A percentile compares a stretch with the other conserved stretches of the same genome.
phyloP scores from a whole-genome alignment of 1,140 invertebrate species.

The Macrosteles quadrilineatus region DNA sequence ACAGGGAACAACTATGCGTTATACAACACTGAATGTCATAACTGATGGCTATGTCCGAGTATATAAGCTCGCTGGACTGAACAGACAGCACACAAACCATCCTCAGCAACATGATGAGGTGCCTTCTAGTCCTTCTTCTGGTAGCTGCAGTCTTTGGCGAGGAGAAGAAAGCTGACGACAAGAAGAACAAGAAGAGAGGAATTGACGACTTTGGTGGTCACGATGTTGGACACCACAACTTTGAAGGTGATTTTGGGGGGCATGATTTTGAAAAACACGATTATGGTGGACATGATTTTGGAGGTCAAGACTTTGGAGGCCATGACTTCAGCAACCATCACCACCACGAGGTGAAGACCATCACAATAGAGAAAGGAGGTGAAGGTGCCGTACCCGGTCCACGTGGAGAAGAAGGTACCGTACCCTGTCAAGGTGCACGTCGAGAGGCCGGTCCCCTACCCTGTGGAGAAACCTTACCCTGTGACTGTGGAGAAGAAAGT shows the following conservation, averaged over 20 bases:
- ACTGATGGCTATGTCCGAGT: neutral
- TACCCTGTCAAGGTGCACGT: slow-evolving; percentile 70
- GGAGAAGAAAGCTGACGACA: slow-evolving; percentile 48
- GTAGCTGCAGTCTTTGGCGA: slow-evolving; percentile 28
- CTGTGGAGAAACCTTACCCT: slow-evolving; percentile 45
- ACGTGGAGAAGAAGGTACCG: slow-evolving; percentile 65
- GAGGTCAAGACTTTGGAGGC: neutral
- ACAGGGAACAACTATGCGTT: too few species aligned
- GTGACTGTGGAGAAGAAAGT: slow-evolving; percentile 43
- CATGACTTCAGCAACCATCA: neutral
- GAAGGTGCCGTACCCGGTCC: slow-evolving; percentile 65
- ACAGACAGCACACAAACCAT: neutral
- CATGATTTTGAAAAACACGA: too few species aligned
- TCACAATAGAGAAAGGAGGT: slow-evolving; percentile 50
- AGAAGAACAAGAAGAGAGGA: slow-evolving; percentile 56
- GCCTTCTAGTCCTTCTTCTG: neutral
- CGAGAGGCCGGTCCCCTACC: slow-evolving; percentile 61
- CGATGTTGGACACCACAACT: neutral
- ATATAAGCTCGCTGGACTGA: neutral
- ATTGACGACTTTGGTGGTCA: slow-evolving; percentile 50
- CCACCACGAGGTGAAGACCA: slow-evolving; percentile 50
- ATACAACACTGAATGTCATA: too few species aligned
- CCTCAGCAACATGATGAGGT: neutral
- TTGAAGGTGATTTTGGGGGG: too few species aligned
- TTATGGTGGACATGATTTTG: slow-evolving; percentile 10